Percentiles rank a stretch among this genome's conserved stretches.
These are phyloP conservation scores for Halocynthia roretzi DNA, from an alignment of 23 tunicate species.

Conservation along the genomic window DNA sequence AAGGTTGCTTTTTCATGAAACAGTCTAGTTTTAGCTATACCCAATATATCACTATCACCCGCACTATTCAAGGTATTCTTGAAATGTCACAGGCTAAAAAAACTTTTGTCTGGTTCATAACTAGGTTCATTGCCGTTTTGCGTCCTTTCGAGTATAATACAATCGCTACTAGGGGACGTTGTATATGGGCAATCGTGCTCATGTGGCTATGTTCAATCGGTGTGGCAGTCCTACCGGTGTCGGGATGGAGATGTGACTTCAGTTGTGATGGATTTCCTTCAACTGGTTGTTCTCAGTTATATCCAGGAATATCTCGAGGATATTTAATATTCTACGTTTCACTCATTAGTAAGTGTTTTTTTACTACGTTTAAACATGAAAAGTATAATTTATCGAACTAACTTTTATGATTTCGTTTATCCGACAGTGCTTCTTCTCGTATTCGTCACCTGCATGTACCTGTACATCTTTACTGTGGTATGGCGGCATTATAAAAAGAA, in stretches of 20 bases:
- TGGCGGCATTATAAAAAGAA: slow-evolving; percentile 14
- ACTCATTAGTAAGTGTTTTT: not conserved
- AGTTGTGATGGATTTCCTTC: slow-evolving; percentile 21
- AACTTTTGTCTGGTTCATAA: not conserved
- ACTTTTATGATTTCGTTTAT: not conserved
- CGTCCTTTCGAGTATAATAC: slow-evolving; percentile 11
- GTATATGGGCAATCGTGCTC: slow-evolving; percentile 4
- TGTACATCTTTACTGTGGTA: slow-evolving; percentile 18
- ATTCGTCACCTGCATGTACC: slow-evolving; percentile 18
- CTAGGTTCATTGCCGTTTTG: slow-evolving; percentile 24
- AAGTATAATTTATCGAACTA: not conserved
- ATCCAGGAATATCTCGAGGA: slow-evolving; percentile 24
- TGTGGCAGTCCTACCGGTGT: slow-evolving; percentile 14
- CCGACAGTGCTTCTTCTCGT: slow-evolving; percentile 1
- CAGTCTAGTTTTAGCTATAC: not conserved
- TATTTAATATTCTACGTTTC: slow-evolving; percentile 15
- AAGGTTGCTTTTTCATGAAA: not conserved
- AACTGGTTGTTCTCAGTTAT: slow-evolving; percentile 18
- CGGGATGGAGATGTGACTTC: slow-evolving; percentile 22
- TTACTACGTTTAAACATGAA: not conserved
- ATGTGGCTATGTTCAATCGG: slow-evolving; percentile 19
- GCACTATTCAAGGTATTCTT: not conserved
- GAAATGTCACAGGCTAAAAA: slow-evolving; percentile 1
- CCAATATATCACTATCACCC: not conserved
- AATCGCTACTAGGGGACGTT: slow-evolving; percentile 21